phyloP scores from a whole-genome alignment of 1,140 invertebrate species.

The Drosophila simulans region DNA sequence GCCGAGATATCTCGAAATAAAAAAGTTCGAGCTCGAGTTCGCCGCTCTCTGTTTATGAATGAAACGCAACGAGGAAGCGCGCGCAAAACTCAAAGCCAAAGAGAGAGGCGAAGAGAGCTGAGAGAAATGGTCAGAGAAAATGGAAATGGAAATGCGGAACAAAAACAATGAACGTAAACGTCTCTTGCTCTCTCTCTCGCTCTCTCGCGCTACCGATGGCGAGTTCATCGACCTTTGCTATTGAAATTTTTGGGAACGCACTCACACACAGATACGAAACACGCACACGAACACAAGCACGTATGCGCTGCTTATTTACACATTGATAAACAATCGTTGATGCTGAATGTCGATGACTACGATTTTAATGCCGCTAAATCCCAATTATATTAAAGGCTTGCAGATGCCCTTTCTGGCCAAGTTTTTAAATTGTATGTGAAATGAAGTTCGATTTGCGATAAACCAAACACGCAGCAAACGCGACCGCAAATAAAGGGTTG shows the following conservation, averaged over 20 bases:
- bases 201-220: slow-evolving; percentile 2
- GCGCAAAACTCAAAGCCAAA: slow-evolving; percentile 42
- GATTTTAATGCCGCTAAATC: slow-evolving; percentile 24
- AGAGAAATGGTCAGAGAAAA: slow-evolving; percentile 16
- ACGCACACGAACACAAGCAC: slow-evolving; percentile 47
- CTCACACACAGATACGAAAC: slow-evolving; percentile 11
- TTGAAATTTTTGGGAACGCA: slow-evolving; percentile 84
- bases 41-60: slow-evolving; percentile 80
- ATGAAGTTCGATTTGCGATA: background rate
- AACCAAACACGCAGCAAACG: background rate
- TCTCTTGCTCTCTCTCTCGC: slow-evolving; percentile 8
- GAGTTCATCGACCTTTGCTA: slow-evolving; percentile 84
- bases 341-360: slow-evolving; percentile 52
- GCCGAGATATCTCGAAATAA: slow-evolving; percentile 60
- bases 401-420: slow-evolving; percentile 15
- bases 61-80: slow-evolving; percentile 79
- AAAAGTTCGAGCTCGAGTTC: slow-evolving; percentile 27
- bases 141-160: slow-evolving; percentile 2
- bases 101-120: slow-evolving; percentile 17
- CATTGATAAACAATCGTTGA: slow-evolving; percentile 81
- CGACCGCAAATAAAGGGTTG: too few species aligned
- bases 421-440: too few species aligned
- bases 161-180: slow-evolving; percentile 1
- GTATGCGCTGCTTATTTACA: slow-evolving; percentile 62
- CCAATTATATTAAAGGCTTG: background rate